These are phyloP conservation scores for Acanthosepion pharaonis DNA, from an alignment of 2,888 invertebrate genomes.

Conservation along the genomic window DNA sequence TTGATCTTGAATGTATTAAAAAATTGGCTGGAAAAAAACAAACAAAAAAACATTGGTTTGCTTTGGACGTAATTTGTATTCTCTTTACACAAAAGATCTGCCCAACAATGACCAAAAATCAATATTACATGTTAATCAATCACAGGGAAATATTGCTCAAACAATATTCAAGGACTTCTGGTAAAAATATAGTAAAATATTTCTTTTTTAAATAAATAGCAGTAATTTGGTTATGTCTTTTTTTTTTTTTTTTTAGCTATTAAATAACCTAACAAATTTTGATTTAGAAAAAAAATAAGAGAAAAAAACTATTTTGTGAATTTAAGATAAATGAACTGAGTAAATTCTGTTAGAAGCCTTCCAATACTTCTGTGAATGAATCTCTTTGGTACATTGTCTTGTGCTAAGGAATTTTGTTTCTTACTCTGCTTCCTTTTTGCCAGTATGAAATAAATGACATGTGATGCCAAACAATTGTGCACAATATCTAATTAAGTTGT, in stretches of 20 bases:
- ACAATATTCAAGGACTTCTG: background rate
- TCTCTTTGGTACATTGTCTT: background rate
- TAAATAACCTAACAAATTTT: background rate
- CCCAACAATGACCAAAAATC: background rate
- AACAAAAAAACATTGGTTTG: background rate
- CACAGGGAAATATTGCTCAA: background rate
- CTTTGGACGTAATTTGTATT: background rate
- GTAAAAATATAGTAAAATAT: background rate
- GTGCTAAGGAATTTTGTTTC: background rate
- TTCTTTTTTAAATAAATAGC: background rate
- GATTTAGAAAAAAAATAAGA: background rate
- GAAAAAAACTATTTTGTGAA: background rate
- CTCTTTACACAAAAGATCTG: background rate
- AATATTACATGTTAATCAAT: background rate
- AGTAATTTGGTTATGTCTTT: background rate
- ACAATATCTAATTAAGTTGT: conserved; percentile 33
- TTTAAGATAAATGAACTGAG: background rate
- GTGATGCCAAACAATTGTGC: background rate
- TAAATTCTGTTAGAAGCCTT: background rate
- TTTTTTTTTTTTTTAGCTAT: background rate
- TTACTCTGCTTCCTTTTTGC: background rate
- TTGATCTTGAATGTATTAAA: background rate
- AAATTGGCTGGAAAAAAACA: background rate
- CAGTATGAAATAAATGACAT: background rate
- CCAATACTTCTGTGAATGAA: background rate